Conservation (phyloP, 2,797 vertebrate species). For the Alfaro cultratus region DNA sequence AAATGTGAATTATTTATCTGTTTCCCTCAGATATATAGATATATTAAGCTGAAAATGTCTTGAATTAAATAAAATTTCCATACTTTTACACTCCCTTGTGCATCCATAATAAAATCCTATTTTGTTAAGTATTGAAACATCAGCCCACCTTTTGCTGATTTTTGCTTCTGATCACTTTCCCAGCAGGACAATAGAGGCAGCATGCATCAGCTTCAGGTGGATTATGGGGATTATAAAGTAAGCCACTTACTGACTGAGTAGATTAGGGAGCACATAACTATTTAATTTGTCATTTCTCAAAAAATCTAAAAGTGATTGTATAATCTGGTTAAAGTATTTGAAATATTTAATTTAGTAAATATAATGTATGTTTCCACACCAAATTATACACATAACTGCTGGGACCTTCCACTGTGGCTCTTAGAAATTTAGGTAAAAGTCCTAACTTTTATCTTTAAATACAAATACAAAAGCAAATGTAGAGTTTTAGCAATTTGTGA, state of each 20-base stretch:
- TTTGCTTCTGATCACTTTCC: constrained; percentile 19
- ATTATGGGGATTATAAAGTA: constrained; percentile 41
- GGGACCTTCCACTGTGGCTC: too few relatives aligned
- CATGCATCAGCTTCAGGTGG: constrained; percentile 35
- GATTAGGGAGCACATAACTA: constrained; percentile 38
- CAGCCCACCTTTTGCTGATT: constrained; percentile 22
- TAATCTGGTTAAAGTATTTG: not conserved
- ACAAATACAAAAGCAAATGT: too few relatives aligned
- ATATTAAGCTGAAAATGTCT: too few relatives aligned
- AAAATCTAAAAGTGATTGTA: constrained; percentile 14
- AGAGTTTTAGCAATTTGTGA: too few relatives aligned
- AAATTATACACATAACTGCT: not conserved
- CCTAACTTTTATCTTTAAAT: too few relatives aligned
- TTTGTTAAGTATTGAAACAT: not conserved
- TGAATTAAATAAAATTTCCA: not conserved
- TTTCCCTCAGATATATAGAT: not conserved
- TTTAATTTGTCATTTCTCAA: constrained; percentile 19
- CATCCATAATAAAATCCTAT: not conserved
- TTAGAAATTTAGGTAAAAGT: too few relatives aligned
- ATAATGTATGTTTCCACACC: not conserved
- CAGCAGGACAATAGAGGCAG: constrained; percentile 6
- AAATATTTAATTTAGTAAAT: not conserved
- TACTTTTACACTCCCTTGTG: not conserved
- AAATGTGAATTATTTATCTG: not conserved
- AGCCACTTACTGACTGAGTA: constrained; percentile 35